Evolutionary conservation across 64 coral and sea anemone genomes (phyloP).

Genomic region (Montipora capricornis): DNA sequence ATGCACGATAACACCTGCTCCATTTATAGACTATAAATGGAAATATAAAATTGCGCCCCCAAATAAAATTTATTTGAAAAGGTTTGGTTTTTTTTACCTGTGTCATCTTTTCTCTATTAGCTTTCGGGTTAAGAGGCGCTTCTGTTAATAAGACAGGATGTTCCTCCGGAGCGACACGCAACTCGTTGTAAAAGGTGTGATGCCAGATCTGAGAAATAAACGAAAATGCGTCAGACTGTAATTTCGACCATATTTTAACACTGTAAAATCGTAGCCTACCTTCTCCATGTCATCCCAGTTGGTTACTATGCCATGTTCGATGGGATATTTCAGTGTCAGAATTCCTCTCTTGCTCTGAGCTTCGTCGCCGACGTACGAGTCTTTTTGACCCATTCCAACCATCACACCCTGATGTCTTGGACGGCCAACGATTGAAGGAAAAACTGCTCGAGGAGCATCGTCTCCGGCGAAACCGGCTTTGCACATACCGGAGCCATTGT

Average conservation of each 20-base stretch:
- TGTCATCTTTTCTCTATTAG: slow-evolving; percentile 87
- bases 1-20: neutral
- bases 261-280: slow-evolving; percentile 9
- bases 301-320: slow-evolving; percentile 96
- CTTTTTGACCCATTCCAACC: slow-evolving; percentile 99
- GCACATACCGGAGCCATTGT: slow-evolving; percentile 98
- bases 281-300: slow-evolving; percentile 99
- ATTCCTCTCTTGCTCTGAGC: slow-evolving; percentile 98
- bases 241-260: neutral
- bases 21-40: neutral
- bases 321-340: slow-evolving; percentile 95
- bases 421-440: slow-evolving; percentile 89
- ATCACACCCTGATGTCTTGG: slow-evolving; percentile 98
- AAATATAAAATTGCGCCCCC: neutral
- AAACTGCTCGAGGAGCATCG: slow-evolving; percentile 94
- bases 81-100: slow-evolving; percentile 38
- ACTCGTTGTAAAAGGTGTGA: slow-evolving; percentile 78
- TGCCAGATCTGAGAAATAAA: slow-evolving; percentile 72
- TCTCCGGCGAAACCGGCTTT: slow-evolving; percentile 97
- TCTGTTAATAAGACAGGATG: slow-evolving; percentile 74
- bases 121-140: slow-evolving; percentile 79
- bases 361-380: slow-evolving; percentile 95
- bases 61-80: neutral
- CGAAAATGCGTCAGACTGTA: neutral
- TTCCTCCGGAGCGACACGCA: slow-evolving; percentile 76